Evolutionary conservation across 1,140 invertebrate species (phyloP).

Genomic region (Oreohelix idahoensis): DNA sequence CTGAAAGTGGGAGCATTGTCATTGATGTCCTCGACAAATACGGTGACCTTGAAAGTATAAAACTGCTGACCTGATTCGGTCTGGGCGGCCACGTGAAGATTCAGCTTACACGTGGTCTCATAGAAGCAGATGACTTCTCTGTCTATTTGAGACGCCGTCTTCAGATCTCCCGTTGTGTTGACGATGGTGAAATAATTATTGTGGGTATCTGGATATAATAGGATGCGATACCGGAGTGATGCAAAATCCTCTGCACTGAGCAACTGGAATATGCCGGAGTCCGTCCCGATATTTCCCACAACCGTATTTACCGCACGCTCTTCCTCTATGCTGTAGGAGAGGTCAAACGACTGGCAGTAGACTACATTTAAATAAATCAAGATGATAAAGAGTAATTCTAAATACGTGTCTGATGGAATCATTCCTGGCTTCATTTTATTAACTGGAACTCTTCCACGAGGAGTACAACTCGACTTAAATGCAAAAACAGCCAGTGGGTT

Average conservation of each 20-base stretch:
- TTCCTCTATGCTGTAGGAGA: constrained; percentile 40
- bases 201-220: constrained; percentile 26
- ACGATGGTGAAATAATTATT: constrained; percentile 29
- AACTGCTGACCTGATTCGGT: constrained; percentile 41
- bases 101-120: constrained; percentile 51
- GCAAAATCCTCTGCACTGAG: constrained; percentile 33
- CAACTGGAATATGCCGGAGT: constrained; percentile 40
- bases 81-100: constrained; percentile 42
- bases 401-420: too few species aligned
- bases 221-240: constrained; percentile 31
- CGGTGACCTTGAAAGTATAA: constrained; percentile 49
- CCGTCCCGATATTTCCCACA: constrained; percentile 39
- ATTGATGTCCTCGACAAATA: constrained; percentile 82
- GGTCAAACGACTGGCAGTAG: constrained; percentile 24
- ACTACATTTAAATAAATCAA: not conserved
- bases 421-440: too few species aligned
- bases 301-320: constrained; percentile 16
- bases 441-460: too few species aligned
- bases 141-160: constrained; percentile 43
- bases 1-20: constrained; percentile 91
- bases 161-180: constrained; percentile 40
- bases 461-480: too few species aligned
- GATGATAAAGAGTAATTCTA: too few species aligned
- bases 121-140: constrained; percentile 47
- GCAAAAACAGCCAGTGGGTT: too few species aligned